Conservation (phyloP, 35 echinoderm and acorn worm genomes). For the Strongylocentrotus purpuratus region DNA sequence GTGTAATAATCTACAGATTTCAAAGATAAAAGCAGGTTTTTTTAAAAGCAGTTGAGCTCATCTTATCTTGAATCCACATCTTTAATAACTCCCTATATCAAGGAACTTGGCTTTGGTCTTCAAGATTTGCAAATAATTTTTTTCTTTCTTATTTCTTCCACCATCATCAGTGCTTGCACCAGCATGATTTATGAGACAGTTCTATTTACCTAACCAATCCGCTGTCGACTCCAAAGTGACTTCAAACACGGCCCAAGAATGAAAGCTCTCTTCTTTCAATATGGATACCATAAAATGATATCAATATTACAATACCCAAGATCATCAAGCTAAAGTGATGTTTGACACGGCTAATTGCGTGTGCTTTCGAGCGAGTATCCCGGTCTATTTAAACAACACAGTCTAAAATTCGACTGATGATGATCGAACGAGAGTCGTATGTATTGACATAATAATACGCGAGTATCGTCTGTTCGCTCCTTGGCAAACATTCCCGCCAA, state of each 20-base stretch:
- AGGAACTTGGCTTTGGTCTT: neutral
- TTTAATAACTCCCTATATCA: neutral
- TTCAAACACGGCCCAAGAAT: neutral
- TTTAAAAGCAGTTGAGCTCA: neutral
- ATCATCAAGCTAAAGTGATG: constrained; percentile 16
- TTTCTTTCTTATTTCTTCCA: neutral
- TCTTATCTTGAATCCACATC: neutral
- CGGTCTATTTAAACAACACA: constrained; percentile 40
- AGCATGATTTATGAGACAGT: constrained; percentile 11
- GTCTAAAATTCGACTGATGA: constrained; percentile 31
- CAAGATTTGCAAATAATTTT: neutral
- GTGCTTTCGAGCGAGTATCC: constrained; percentile 42
- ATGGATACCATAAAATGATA: constrained; percentile 19
- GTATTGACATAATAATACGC: constrained; percentile 47
- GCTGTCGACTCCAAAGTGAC: neutral
- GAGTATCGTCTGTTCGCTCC: constrained; percentile 1
- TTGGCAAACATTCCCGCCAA: constrained; percentile 43
- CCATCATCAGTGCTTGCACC: neutral
- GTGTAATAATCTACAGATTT: neutral
- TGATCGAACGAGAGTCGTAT: constrained; percentile 50
- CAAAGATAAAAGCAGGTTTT: neutral
- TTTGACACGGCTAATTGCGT: constrained; percentile 36
- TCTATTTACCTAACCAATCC: neutral
- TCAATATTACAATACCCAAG: constrained; percentile 19
- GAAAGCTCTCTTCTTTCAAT: neutral